A percentile compares a stretch with the other conserved stretches of the same genome.
Conservation (phyloP, 2,113 vertebrate species). For the Hypocryptadius cinnamomeus region DNA sequence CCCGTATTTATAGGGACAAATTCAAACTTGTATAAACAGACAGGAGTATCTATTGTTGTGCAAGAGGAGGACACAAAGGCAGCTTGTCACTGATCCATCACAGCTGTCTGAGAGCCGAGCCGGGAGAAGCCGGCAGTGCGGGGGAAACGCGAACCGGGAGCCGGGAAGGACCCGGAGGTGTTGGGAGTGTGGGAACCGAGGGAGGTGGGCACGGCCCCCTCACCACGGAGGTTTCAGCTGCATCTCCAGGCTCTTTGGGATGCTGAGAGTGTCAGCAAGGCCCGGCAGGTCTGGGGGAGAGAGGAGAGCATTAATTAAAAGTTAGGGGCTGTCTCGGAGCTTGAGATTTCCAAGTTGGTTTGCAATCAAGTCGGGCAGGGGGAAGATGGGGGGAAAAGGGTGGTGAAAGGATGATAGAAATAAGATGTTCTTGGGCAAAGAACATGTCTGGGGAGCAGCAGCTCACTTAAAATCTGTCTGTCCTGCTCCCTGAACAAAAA, state of each 20-base stretch:
- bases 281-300: neutral
- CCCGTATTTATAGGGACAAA: constrained; percentile 58
- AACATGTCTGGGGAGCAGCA: neutral
- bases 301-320: neutral
- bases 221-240: rapidly evolving
- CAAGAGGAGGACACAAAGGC: constrained; percentile 47
- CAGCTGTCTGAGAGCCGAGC: constrained; percentile 30
- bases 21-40: constrained; percentile 67
- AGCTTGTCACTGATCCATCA: constrained; percentile 59
- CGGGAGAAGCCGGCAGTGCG: neutral
- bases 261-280: neutral
- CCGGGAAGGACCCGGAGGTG: neutral
- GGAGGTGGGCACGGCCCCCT: neutral
- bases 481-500: neutral
- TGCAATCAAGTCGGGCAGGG: neutral
- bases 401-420: neutral
- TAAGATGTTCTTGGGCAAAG: neutral
- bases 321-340: neutral
- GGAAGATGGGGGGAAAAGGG: neutral
- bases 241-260: neutral
- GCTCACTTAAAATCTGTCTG: neutral
- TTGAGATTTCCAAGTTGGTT: neutral
- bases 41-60: constrained; percentile 63
- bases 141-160: neutral
- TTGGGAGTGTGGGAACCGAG: neutral